Base-by-base conservation (phyloP, 2,888 invertebrate species). In the Caenorhabditis panamensis region DNA sequence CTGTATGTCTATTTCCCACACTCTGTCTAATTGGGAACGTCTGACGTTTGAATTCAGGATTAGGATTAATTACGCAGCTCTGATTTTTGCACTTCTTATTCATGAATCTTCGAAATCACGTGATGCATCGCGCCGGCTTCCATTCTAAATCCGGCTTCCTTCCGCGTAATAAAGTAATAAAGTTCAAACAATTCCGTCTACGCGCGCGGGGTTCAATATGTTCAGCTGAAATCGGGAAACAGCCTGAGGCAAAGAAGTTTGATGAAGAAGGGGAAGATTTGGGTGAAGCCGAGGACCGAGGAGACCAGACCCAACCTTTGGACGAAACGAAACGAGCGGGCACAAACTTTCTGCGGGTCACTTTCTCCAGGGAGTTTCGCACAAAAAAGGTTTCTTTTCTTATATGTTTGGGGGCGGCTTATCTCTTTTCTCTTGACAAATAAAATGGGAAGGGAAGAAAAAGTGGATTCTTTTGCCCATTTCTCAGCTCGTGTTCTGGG, bases 291-390 rank as follows among this genome's bases (percentile, higher is more conserved):
- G 31, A 28, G n/a, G 26, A 11, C 26, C 13, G 24, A 24, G 16
- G 13, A 53, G 53, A 53, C 13, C 26, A 26, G 13, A 53, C 2
- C 54, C 28, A 61, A 61, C 44, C 61, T 61, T 61, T 44, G 61
- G 61, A 61, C 61, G 56, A 41, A 6, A 51, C 11, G 28, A 36
- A 18, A 18, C 20, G 18, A 28, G 18, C 16, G 26, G 54, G n/a
- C 24, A 31, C 31, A 41, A 49, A 63, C 36, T 37, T 66, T 24
- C 37, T 9, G 31, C 31, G 36, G 37, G 36, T 54, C 56, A 44
- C 44, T 67, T 41, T 16, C 47, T 59, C 54, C 62, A 54, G 62
- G 62, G 71, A 71, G 61, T 62, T 62, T 22, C 49, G 54, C n/a
- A 41, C 16, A 28, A 37, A 51, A 36, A 68, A 47, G 37, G 59